Conservation (phyloP, 2,888 invertebrate genomes). For the Sinodicranocentrus sp. region DNA sequence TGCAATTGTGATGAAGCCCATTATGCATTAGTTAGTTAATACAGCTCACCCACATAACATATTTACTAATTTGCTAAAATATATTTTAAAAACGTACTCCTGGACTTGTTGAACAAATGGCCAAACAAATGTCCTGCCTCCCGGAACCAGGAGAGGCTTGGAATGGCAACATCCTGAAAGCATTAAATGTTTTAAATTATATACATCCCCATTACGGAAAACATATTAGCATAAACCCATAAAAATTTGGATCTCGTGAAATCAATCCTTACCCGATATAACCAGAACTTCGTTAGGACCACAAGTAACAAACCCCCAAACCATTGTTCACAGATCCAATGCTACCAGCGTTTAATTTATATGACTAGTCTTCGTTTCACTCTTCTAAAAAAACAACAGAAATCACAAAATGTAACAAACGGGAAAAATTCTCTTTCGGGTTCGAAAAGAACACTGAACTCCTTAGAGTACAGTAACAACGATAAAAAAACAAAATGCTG, state of each 20-base stretch:
- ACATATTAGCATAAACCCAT: no score
- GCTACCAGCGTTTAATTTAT: no score
- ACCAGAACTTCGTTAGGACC: slow-evolving; percentile 97
- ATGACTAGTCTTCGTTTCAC: no score
- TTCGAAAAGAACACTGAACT: no score
- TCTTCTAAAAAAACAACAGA: no score
- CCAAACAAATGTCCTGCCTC: slow-evolving; percentile 98
- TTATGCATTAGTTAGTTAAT: no score
- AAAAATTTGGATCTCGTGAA: background rate
- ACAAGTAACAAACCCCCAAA: slow-evolving; percentile 94
- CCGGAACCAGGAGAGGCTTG: slow-evolving; percentile 95
- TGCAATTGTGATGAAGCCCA: no score
- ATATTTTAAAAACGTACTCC: slow-evolving; percentile 56
- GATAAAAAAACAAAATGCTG: no score
- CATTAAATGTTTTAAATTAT: slow-evolving; percentile 2
- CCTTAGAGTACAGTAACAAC: no score
- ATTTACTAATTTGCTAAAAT: background rate
- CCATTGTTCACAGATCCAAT: slow-evolving; percentile 37
- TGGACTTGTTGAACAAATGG: slow-evolving; percentile 86
- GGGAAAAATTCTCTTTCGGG: no score
- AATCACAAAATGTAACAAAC: no score
- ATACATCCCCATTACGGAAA: slow-evolving; percentile 1
- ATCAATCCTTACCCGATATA: slow-evolving; percentile 88
- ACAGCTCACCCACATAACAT: no score
- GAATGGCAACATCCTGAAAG: slow-evolving; percentile 92